Base-by-base conservation (phyloP, 2,113 vertebrate species). In the Syngnathus scovelli region DNA sequence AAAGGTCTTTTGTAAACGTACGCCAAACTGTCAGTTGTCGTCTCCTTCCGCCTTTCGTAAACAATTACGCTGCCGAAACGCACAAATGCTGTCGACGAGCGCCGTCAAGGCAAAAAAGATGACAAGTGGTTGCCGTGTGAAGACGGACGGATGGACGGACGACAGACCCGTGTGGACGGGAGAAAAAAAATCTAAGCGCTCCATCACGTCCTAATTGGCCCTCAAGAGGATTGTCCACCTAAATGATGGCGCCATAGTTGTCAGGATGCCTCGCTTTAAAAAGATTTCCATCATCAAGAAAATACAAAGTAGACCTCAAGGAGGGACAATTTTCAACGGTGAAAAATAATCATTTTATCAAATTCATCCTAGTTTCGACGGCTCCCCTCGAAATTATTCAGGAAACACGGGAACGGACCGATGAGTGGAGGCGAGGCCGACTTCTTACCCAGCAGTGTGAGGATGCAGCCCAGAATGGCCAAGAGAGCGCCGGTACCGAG, bases 401-500 rank as follows among this genome's bases (percentile, higher is more conserved):
- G 27, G 27, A 33, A 3, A 33, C 27, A 33, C 27, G 27, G 27
- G 27, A 33, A 3, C 27, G 27, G 3, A 33, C 27, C 27, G 27
- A 33, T 33, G 27, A 33, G 27, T 33, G 27, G 27, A 3, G 27
- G 27, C 2, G 27, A 33, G 27, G 27, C 27, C 27, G 27, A 8
- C 43, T 10, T 71, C 94, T 19, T 94, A 99, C 96, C 94, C 58
- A 99, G 86, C 1, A 99, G 83, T 0, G 94, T 98, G 78, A 98
- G 73, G 67, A 98, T 94, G 74, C 96, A 99, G 80, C 94, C 95
- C 37, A 99, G 77, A 36, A 98, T 98, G 16, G 96, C 95, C 55
- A 99, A 85, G 11, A 99, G 90, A 11, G 96, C 96, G 3, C 96
- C 95, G 0, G 95, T 97, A 80, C 96, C 98, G 38, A 99, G 94